Conservation (phyloP, 2,797 vertebrate genomes). For the Scomberomorus guttatus region DNA sequence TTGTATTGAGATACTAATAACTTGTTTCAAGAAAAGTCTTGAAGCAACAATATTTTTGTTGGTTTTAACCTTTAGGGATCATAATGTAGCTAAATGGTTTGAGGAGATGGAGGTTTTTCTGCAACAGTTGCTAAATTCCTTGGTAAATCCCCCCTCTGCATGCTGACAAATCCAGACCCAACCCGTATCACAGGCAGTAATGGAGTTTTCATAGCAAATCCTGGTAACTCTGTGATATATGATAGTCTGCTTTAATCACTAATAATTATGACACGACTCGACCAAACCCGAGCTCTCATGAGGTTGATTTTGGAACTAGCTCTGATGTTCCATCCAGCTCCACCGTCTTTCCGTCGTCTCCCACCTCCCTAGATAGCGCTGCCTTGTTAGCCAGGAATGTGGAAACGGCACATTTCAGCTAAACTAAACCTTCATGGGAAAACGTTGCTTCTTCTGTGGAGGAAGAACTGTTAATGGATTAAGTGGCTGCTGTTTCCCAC, state of each 20-base stretch:
- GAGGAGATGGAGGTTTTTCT: conserved; percentile 36
- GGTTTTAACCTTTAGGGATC: no score
- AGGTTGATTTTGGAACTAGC: conserved; percentile 64
- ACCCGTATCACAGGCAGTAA: conserved; percentile 23
- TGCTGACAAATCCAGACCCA: conserved; percentile 40
- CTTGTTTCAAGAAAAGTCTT: no score
- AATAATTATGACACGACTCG: conserved; percentile 55
- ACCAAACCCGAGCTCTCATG: conserved; percentile 44
- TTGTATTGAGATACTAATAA: no score
- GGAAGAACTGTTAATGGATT: conserved; percentile 76
- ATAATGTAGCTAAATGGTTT: background rate
- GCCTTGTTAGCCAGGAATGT: conserved; percentile 72
- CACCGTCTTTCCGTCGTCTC: conserved; percentile 47
- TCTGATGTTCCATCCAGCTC: conserved; percentile 53
- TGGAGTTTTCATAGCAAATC: conserved; percentile 68
- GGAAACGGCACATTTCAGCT: conserved; percentile 61
- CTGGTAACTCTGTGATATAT: conserved; percentile 64
- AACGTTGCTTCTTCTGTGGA: conserved; percentile 62
- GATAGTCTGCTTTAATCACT: conserved; percentile 72
- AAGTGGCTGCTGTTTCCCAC: conserved; percentile 72
- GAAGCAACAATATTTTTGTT: no score
- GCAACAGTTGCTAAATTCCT: conserved; percentile 46
- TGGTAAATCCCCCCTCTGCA: background rate
- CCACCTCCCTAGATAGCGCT: conserved; percentile 45
- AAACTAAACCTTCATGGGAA: conserved; percentile 78